Base-by-base conservation (phyloP, 2,888 invertebrate species). In the Sesia bembeciformis region DNA sequence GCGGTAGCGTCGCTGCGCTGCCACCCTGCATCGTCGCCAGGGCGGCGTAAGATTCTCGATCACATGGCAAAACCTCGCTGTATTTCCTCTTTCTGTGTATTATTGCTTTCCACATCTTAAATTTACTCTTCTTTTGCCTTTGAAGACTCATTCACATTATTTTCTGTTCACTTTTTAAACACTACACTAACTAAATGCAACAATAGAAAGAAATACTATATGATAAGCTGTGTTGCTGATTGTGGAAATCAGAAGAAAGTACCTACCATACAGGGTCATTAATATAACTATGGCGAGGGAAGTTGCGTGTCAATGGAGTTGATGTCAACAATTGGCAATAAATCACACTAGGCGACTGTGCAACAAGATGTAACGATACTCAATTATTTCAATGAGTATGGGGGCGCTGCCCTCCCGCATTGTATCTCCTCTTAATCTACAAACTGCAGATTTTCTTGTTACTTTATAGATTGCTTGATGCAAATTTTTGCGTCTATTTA, bases 101-200 rank as follows among this genome's bases (percentile, higher is more conserved):
- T 61, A 89, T 75, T 53, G 87, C 79, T 66, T 87, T 88, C 89
- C 89, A 89, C 89, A 89, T 89, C 57, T 76, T 89, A 68, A 84
- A 80, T 66, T 78, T 84, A 43, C 74, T 67, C 62, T 72, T 79
- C 67, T 84, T 87, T 49, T 78, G 74, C 64, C 81, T 75, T 75
- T 84, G 81, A 58, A 86, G 74, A 83, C 84, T 85, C 86, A 87
- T 88, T 76, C 68, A 70, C 72, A 74, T 72, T 58, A 59, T 65
- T 67, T 72, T 66, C 51, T 49, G 57, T 57, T 54, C 62, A 70
- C 67, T 68, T 65, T 62, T 60, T 56, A 56, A 49, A 42, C 54
- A 52, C 40, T 40, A 40, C 7, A 40, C 8, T n/a, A 8, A n/a
- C 8, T 8, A n/a, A 6, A 8, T 49, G n/a, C 49, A n/a, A 49